phyloP scores from a whole-genome alignment of 2,113 vertebrate species.

The Xenopus borealis region DNA sequence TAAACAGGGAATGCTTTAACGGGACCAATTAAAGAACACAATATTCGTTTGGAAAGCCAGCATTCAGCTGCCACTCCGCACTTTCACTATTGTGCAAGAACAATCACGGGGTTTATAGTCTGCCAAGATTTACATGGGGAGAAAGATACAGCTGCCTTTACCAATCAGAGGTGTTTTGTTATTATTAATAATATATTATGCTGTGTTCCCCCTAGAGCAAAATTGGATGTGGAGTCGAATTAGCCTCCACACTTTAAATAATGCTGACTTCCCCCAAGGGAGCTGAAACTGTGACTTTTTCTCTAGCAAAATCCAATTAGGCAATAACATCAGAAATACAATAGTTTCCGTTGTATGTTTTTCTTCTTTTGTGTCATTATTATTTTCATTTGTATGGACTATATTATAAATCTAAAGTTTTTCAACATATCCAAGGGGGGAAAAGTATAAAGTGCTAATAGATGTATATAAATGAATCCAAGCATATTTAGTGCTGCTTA shows the following conservation, averaged over 20 bases:
- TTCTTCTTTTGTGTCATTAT: too few species aligned
- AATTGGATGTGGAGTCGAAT: conserved; percentile 38
- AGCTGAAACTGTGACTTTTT: conserved; percentile 36
- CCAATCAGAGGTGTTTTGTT: conserved; percentile 44
- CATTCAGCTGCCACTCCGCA: conserved; percentile 35
- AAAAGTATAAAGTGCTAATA: too few species aligned
- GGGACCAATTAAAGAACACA: conserved; percentile 34
- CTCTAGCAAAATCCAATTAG: conserved; percentile 42
- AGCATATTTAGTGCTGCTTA: too few species aligned
- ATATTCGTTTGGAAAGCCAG: conserved; percentile 38
- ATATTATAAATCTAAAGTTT: too few species aligned
- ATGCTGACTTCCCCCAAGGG: conserved; percentile 37
- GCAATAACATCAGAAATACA: conserved; percentile 29
- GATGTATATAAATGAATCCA: too few species aligned
- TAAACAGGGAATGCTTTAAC: conserved; percentile 26
- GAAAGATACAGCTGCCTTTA: conserved; percentile 29
- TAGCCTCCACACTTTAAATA: conserved; percentile 43
- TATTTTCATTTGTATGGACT: too few species aligned
- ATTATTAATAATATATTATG: conserved; percentile 46
- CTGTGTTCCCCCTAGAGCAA: conserved; percentile 42
- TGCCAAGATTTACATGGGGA: conserved; percentile 31
- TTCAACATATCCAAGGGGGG: too few species aligned
- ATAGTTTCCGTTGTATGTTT: conserved; percentile 18
- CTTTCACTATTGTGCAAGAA: conserved; percentile 31
- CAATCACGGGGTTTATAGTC: conserved; percentile 32